Evolutionary conservation across 2,113 vertebrate genomes (phyloP).

Genomic region (Callaeas wilsoni): DNA sequence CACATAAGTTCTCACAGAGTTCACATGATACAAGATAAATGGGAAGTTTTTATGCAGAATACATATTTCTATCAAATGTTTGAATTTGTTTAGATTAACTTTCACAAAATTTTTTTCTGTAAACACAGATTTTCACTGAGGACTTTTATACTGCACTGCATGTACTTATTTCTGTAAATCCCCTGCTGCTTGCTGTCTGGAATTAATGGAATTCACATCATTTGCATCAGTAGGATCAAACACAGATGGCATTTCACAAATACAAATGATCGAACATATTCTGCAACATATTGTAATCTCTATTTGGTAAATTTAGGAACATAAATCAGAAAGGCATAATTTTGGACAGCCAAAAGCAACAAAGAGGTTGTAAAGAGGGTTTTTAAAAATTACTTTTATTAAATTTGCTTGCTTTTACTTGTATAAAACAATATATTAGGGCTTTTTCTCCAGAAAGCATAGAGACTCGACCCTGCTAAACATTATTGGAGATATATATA

Average conservation of each 20-base stretch:
- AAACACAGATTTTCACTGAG: neutral
- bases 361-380: neutral
- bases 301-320: neutral
- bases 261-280: neutral
- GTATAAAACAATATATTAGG: neutral
- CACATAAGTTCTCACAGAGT: neutral
- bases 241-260: neutral
- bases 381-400: neutral
- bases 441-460: neutral
- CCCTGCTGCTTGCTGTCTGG: neutral
- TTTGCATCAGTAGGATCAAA: neutral
- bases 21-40: neutral
- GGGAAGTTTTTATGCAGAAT: neutral
- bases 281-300: neutral
- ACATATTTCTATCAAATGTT: neutral
- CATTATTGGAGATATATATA: neutral
- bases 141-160: neutral
- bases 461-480: neutral
- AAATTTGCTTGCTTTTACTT: neutral
- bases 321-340: neutral
- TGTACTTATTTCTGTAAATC: neutral
- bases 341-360: neutral
- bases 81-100: neutral
- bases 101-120: neutral
- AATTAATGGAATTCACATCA: neutral